A percentile compares a stretch with the other conserved stretches of the same genome.
These are phyloP conservation scores for Aleiodes testaceus DNA, from an alignment of 2,888 invertebrate genomes.

Conservation along the genomic window DNA sequence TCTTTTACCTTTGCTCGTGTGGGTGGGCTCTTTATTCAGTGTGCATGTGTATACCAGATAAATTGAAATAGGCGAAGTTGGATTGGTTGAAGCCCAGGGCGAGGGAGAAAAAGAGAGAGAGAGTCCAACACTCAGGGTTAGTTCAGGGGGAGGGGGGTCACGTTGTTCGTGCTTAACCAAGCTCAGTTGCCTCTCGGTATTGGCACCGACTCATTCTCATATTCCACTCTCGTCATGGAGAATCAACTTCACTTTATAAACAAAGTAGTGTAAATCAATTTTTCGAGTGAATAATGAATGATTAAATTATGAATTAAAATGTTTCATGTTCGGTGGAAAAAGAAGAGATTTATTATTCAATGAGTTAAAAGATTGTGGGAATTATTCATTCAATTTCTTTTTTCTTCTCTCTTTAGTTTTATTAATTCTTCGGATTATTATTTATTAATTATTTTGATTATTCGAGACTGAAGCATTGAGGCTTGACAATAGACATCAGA, in stretches of 20 bases:
- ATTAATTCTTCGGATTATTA: too few species aligned
- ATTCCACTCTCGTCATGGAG: background rate
- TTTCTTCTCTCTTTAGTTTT: too few species aligned
- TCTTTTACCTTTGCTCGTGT: slow-evolving; percentile 20
- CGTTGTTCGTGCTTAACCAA: slow-evolving; percentile 45
- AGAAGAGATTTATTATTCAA: too few species aligned
- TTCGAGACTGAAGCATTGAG: too few species aligned
- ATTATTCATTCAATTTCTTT: too few species aligned
- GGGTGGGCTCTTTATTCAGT: slow-evolving; percentile 14
- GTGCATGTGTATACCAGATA: slow-evolving; percentile 19
- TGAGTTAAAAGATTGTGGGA: too few species aligned
- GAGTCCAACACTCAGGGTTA: slow-evolving; percentile 26
- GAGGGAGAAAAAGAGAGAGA: slow-evolving; percentile 38
- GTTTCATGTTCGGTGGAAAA: too few species aligned
- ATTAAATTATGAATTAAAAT: too few species aligned
- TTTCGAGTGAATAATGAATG: too few species aligned
- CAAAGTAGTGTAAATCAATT: too few species aligned
- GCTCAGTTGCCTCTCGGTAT: slow-evolving; percentile 53
- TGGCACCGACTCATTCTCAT: slow-evolving; percentile 46
- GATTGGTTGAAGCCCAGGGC: slow-evolving; percentile 44
- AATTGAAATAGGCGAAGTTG: slow-evolving; percentile 36
- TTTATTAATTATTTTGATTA: too few species aligned
- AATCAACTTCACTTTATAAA: background rate
- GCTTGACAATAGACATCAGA: too few species aligned
- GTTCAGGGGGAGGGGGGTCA: slow-evolving; percentile 50